Conservation (phyloP, 2,888 invertebrate genomes). For the Chloroclystis v-ata region DNA sequence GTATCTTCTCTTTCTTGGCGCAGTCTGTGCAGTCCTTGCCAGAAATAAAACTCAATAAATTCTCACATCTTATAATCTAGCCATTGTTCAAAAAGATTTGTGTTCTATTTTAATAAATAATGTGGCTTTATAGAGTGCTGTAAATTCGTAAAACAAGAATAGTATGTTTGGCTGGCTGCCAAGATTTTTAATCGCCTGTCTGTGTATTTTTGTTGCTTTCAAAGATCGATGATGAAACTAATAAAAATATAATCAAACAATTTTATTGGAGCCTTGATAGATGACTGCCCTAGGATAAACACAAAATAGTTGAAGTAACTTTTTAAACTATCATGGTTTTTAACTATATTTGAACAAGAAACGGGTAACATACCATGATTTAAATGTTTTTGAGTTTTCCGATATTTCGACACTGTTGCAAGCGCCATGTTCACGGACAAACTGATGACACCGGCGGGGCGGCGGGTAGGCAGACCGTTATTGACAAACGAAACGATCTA, state of each 20-base stretch:
- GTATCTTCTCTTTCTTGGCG: no score
- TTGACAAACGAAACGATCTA: no score
- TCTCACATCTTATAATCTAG: conserved; percentile 6
- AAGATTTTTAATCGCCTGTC: conserved; percentile 13
- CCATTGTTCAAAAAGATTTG: conserved; percentile 30
- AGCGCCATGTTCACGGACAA: no score
- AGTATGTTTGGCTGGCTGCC: conserved; percentile 42
- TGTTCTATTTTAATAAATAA: conserved; percentile 37
- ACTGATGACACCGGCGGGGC: no score
- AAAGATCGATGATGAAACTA: neutral
- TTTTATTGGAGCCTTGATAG: neutral
- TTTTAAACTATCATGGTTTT: no score
- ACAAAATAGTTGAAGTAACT: no score
- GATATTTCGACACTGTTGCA: no score
- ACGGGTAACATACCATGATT: no score
- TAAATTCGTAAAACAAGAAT: conserved; percentile 45
- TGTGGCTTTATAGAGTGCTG: conserved; percentile 40
- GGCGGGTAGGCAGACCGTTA: no score
- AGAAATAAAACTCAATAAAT: neutral
- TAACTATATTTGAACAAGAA: no score
- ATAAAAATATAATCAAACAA: neutral
- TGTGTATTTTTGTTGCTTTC: neutral
- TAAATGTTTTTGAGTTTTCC: no score
- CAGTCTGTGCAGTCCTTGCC: no score
- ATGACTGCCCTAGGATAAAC: neutral